Percentiles rank a stretch among this genome's conserved stretches.
These are phyloP conservation scores for Holotrichia oblita DNA, from an alignment of 1,140 invertebrate genomes.

Conservation along the genomic window DNA sequence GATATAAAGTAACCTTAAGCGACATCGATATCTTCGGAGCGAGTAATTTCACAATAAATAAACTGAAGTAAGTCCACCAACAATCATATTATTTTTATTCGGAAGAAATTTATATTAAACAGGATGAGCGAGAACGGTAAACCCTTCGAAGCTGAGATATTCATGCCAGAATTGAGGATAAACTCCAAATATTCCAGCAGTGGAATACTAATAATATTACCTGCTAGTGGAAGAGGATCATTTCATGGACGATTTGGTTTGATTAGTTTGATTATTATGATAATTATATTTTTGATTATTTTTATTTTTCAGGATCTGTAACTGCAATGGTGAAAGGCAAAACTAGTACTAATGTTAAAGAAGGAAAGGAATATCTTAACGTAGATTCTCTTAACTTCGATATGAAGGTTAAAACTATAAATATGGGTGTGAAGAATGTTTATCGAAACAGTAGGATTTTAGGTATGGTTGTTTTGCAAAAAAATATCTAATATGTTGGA, in stretches of 20 bases:
- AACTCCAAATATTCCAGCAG: conserved; percentile 76
- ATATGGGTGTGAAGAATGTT: conserved; percentile 73
- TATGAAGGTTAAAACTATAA: conserved; percentile 70
- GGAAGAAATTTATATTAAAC: neutral
- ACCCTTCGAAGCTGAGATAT: conserved; percentile 72
- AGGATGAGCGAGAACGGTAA: conserved; percentile 66
- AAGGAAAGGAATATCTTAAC: conserved; percentile 67
- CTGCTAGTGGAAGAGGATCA: conserved; percentile 76
- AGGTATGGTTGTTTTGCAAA: conserved; percentile 64
- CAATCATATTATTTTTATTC: neutral
- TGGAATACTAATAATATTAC: conserved; percentile 75
- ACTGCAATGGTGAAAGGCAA: conserved; percentile 70
- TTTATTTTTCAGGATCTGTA: conserved; percentile 64
- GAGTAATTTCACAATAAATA: conserved; percentile 73
- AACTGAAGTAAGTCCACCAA: conserved; percentile 65
- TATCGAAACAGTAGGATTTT: conserved; percentile 77
- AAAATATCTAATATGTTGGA: conserved; percentile 32
- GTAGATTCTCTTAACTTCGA: conserved; percentile 72
- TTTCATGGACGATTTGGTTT: conserved; percentile 73
- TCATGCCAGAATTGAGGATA: conserved; percentile 73
- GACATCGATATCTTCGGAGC: conserved; percentile 75
- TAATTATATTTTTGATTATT: neutral
- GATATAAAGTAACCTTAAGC: conserved; percentile 74
- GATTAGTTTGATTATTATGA: neutral
- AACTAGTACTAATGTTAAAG: conserved; percentile 63